Evolutionary conservation across 2,797 vertebrate genomes (phyloP), one percentile per base, ranked within the genome.

Genomic region (Hippopotamyrus pictus): DNA sequence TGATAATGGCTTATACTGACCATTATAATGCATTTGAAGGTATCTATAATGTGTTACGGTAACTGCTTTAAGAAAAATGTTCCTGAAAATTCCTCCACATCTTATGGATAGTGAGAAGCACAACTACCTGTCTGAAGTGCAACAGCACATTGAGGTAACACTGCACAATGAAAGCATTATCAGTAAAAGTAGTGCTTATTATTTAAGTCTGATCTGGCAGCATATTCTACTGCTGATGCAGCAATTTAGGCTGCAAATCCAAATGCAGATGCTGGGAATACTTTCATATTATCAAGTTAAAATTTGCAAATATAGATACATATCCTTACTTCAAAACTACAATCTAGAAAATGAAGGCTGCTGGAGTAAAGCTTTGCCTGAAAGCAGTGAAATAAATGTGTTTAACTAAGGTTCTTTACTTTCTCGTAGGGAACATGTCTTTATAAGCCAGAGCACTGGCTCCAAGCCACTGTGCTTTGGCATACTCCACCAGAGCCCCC

Each of bases 131-230:
- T 79, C 37, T 79, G 12, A 79, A 79, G 37, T 44, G 6, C 37
- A 79, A 44, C 19, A 41, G 73, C 37, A 79, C 33, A 44, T 44
- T 79, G 33, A 87, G 29, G 17, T 87, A 76, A 89, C 50, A n/a
- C 48, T 69, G 50, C 37, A 79, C 73, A n/a, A 79, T 44, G 41
- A 44, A 44, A 79, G 17, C 59, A 73, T 41, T 91, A 95, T 95
- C 92, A 57, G 92, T 91, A 91, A 89, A 91, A 85, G 92, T 94
- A 95, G 93, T 93, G 95, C 94, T 95, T 93, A 93, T 95, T 93
- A 19, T 94, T 93, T 88, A 90, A 93, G 92, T 90, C 86, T 22
- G 3, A 88, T 92, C 92, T 91, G 92, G 89, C 19, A 91, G 92
- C 91, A 29, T 25, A 94, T 93, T 94, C 94, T 87, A 92, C 91